Conservation (phyloP, 2,113 vertebrate species). For the Cercopithecus mona region DNA sequence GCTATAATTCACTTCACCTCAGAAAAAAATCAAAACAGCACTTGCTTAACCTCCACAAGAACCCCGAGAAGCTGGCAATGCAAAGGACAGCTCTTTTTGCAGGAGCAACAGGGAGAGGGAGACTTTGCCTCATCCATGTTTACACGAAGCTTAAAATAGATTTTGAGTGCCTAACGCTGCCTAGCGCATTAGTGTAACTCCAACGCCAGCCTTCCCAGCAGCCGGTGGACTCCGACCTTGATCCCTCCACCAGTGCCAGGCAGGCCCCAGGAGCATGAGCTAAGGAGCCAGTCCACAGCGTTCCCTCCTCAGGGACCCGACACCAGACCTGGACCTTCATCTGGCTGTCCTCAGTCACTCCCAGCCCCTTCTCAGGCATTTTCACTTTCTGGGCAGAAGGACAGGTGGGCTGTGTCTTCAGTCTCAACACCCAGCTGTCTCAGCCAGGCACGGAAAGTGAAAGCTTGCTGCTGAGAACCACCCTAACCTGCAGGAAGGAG, state of each 20-base stretch:
- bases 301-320: neutral
- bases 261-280: too few species aligned
- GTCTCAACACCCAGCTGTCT: neutral
- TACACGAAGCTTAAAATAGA: neutral
- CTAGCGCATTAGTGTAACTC: rapidly evolving
- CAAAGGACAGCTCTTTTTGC: neutral
- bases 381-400: neutral
- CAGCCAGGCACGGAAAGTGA: neutral
- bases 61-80: neutral
- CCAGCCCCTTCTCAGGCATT: neutral
- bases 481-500: neutral
- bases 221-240: neutral
- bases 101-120: neutral
- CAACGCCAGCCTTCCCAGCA: rapidly evolving
- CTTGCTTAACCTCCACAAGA: too few species aligned
- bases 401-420: neutral
- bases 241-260: neutral
- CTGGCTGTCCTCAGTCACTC: neutral
- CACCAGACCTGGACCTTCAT: neutral
- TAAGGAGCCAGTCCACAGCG: neutral
- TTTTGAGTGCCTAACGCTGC: neutral
- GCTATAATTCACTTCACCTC: neutral
- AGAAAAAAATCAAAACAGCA: neutral
- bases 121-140: neutral
- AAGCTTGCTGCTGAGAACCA: neutral